Evolutionary conservation across 2,797 vertebrate genomes (phyloP), one percentile per base, ranked within the genome.

Genomic region (Mastacembelus armatus): DNA sequence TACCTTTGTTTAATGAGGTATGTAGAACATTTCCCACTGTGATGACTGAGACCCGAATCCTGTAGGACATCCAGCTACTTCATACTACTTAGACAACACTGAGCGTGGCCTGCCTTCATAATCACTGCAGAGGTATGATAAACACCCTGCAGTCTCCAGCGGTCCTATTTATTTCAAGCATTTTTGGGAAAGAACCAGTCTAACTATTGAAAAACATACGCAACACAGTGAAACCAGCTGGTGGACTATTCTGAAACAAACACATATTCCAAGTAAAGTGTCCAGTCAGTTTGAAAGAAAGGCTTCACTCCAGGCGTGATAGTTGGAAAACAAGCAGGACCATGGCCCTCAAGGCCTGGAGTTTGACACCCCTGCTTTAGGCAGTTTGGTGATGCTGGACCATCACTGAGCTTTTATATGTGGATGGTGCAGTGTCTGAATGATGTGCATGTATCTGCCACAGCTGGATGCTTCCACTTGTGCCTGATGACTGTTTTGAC

Each of bases 401-500:
- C 66, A 70, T 58, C 29, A 30, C 51, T 42, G 49, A 64, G 71
- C 29, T 29, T 47, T 55, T 74, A 54, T 77, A 60, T 49, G 79
- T 78, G 58, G 57, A 66, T 74, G 72, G 78, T 47, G 48, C 38
- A 26, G 61, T 11, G 21, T 66, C 58, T 77, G 78, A 69, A 58
- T 76, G 73, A 86, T 79, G 78, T 44, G 75, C 59, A 75, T 61
- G 67, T 78, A 47, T 84, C 71, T 74, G 72, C 77, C 80, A 84
- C 83, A 86, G 86, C 85, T 86, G 85, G 83, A 80, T 84, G 84
- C 84, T 76, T 88, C 81, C 78, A 71, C 80, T 85, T 40, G 62
- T 62, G 66, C 71, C 74, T 82, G 84, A 85, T 87, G 87, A 87
- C 77, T 88, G 85, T 86, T 91, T 88, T 89, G 90, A 90, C 89